Evolutionary conservation across 2,888 invertebrate species (phyloP).

Genomic region (Fissipunctia ypsillon): DNA sequence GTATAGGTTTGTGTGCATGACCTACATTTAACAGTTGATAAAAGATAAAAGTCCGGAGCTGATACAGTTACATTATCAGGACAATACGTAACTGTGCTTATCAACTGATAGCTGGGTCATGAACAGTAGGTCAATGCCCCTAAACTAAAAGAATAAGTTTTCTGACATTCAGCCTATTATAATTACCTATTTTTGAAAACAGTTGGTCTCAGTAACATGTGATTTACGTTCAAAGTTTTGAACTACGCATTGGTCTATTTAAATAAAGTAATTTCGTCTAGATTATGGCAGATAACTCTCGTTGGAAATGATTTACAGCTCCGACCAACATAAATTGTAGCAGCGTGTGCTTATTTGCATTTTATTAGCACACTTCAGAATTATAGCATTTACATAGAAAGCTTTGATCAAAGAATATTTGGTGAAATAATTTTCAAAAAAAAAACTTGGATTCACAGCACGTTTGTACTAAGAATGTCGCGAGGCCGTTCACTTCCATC

Average conservation of each 20-base stretch:
- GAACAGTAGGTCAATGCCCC: slow-evolving; percentile 56
- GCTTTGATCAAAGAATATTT: slow-evolving; percentile 26
- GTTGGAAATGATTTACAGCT: slow-evolving; percentile 50
- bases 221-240: slow-evolving; percentile 26
- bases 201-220: slow-evolving; percentile 2
- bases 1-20: background rate
- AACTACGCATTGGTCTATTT: slow-evolving; percentile 38
- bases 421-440: background rate
- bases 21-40: slow-evolving; percentile 28
- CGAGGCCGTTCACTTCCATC: slow-evolving; percentile 85
- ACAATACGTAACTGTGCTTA: slow-evolving; percentile 45
- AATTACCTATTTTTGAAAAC: slow-evolving; percentile 20
- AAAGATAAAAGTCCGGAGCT: slow-evolving; percentile 31
- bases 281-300: slow-evolving; percentile 22
- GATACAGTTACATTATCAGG: slow-evolving; percentile 38
- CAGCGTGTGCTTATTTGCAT: slow-evolving; percentile 23
- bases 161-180: slow-evolving; percentile 33
- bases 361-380: slow-evolving; percentile 33
- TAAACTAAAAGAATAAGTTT: slow-evolving; percentile 27
- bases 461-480: slow-evolving; percentile 81
- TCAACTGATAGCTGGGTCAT: slow-evolving; percentile 55
- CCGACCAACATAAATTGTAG: slow-evolving; percentile 31
- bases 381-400: slow-evolving; percentile 19
- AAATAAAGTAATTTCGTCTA: slow-evolving; percentile 43
- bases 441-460: slow-evolving; percentile 77